Evolutionary conservation across 1,140 invertebrate species (phyloP).

Genomic region (Drosophila equinoxialis): DNA sequence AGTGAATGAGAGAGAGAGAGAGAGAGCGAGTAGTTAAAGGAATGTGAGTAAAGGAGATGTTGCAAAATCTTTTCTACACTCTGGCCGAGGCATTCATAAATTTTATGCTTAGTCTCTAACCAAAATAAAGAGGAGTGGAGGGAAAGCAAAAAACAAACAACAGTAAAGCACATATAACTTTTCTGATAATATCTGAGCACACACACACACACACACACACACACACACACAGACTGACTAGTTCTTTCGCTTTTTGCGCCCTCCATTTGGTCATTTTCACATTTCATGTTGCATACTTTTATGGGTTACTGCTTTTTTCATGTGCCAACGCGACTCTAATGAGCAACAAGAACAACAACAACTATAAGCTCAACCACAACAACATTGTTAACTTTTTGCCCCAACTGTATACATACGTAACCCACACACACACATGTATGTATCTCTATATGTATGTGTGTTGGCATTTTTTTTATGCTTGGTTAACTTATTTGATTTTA

Average conservation of each 20-base stretch:
- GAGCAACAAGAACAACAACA: conserved; percentile 50
- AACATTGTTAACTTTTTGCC: conserved; percentile 64
- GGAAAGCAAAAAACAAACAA: too few relatives aligned
- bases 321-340: conserved; percentile 63
- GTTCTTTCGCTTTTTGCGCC: conserved; percentile 22
- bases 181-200: conserved; percentile 74
- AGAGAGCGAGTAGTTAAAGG: not conserved
- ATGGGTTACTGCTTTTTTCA: conserved; percentile 65
- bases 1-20: not conserved
- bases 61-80: conserved; percentile 47
- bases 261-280: conserved; percentile 54
- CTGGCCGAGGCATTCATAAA: conserved; percentile 64
- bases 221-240: conserved; percentile 10
- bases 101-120: conserved; percentile 69
- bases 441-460: conserved; percentile 13
- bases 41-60: conserved; percentile 25
- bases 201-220: conserved; percentile 4
- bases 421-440: not conserved
- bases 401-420: conserved; percentile 64
- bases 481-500: conserved; percentile 62
- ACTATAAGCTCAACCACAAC: conserved; percentile 25
- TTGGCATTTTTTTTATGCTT: conserved; percentile 55
- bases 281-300: conserved; percentile 72
- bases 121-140: conserved; percentile 26
- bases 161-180: conserved; percentile 53